A percentile compares a stretch with the other conserved stretches of the same genome.
phyloP scores from a whole-genome alignment of 2,113 vertebrate genomes.

The Gobio gobio region DNA sequence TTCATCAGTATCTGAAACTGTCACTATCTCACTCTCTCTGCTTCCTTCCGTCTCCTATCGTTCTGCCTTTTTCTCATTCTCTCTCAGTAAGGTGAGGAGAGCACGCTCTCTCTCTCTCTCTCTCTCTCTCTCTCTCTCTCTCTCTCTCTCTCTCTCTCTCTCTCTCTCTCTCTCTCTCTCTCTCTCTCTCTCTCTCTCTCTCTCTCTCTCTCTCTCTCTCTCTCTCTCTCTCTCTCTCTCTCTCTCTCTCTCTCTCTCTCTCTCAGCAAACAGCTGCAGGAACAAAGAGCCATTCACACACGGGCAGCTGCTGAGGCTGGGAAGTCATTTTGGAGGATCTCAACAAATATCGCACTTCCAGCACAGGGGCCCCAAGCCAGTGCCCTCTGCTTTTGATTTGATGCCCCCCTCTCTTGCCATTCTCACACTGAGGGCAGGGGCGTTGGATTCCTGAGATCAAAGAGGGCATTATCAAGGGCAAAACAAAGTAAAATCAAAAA shows the following conservation, averaged over 20 bases:
- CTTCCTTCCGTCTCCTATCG: neutral
- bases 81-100: slow-evolving; percentile 21
- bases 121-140: neutral
- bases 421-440: slow-evolving; percentile 6
- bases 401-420: neutral
- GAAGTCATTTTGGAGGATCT: slow-evolving; percentile 71
- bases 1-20: neutral
- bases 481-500: neutral
- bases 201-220: neutral
- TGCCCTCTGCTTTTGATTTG: slow-evolving; percentile 66
- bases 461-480: neutral
- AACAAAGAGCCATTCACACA: slow-evolving; percentile 73
- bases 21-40: neutral
- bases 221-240: neutral
- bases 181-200: slow-evolving; percentile 40
- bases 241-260: slow-evolving; percentile 26
- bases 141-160: slow-evolving; percentile 35
- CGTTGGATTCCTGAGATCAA: neutral
- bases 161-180: slow-evolving; percentile 43
- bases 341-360: slow-evolving; percentile 77
- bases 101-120: slow-evolving; percentile 34
- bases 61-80: neutral
- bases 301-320: slow-evolving; percentile 60
- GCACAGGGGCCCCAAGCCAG: slow-evolving; percentile 47
- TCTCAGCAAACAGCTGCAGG: slow-evolving; percentile 59